Conservation (phyloP, 2,888 invertebrate species). For the Zeuzera pyrina region DNA sequence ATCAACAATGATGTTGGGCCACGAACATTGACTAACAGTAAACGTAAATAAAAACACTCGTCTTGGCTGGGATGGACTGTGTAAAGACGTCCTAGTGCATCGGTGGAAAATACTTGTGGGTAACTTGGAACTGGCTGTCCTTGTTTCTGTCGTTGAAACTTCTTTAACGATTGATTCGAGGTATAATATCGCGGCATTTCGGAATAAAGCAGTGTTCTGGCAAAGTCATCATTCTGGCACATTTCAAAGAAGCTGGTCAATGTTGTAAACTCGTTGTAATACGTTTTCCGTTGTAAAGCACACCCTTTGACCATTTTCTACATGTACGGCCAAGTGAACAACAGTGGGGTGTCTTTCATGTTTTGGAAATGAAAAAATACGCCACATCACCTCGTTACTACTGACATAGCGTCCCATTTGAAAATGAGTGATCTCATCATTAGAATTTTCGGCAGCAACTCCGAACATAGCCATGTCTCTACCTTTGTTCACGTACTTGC, state of each 20-base stretch:
- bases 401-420: too few relatives aligned
- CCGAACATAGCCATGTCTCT: too few relatives aligned
- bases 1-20: constrained; percentile 15
- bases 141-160: constrained; percentile 28
- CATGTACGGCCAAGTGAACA: too few relatives aligned
- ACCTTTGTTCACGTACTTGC: too few relatives aligned
- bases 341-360: too few relatives aligned
- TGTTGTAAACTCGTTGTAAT: constrained; percentile 12
- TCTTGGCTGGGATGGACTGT: constrained; percentile 16
- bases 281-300: too few relatives aligned
- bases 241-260: constrained; percentile 17
- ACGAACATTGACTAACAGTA: constrained; percentile 21
- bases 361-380: too few relatives aligned
- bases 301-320: too few relatives aligned
- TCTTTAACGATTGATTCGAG: constrained; percentile 27
- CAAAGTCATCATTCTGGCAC: constrained; percentile 17
- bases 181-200: constrained; percentile 30
- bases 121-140: constrained; percentile 22
- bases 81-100: constrained; percentile 17
- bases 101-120: constrained; percentile 18
- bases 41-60: constrained; percentile 22
- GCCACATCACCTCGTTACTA: too few relatives aligned
- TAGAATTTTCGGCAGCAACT: too few relatives aligned
- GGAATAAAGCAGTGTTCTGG: constrained; percentile 26
- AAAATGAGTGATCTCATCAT: too few relatives aligned